Base-by-base conservation (phyloP, 2,888 invertebrate genomes). In the Cephus spinipes region DNA sequence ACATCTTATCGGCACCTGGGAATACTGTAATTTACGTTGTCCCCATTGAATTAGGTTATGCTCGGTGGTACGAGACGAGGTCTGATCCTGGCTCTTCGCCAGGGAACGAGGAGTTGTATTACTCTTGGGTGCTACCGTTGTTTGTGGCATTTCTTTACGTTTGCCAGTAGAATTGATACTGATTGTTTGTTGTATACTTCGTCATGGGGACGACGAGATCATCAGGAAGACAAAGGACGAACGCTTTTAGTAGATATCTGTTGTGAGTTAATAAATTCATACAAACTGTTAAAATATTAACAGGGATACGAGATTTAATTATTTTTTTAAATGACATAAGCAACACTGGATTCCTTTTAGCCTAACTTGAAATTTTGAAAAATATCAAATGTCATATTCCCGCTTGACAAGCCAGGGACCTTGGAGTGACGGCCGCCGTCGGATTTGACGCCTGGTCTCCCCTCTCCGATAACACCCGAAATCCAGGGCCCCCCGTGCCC, bases 1-100 rank as follows among this genome's bases (percentile, higher is more conserved):
- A 77, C 83, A 85, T 86, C 81, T 85, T 74, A 86, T 80, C 55
- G 89, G 83, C 71, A 86, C 79, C 79, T 88, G 89, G 1, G 84
- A 82, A 71, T 82, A 86, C 33, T 82, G 83, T 31, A 87, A 80
- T 78, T 85, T 85, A 79, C 84, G 85, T 75, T 85, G 86, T 15
- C 85, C 84, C 79, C 85, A 86, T 85, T 87, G 85, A 73, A 33
- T 69, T 68, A 79, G 76, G 75, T 73, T 80, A 73, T 78, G 69
- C 69, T 77, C 77, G 73, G 33, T 34, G 15, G 78, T 79, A 76
- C 80, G 82, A 81, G 80, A 68, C 71, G 79, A 82, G 69, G 73
- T 55, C 73, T 74, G 80, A 75, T 81, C 75, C 36, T 79, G 76
- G 11, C n/a, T 55, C 73, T 81, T 82, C 35, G 55, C 75, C 74